Evolutionary conservation across 2,888 invertebrate genomes (phyloP).

Genomic region (Pyrrhia umbra): DNA sequence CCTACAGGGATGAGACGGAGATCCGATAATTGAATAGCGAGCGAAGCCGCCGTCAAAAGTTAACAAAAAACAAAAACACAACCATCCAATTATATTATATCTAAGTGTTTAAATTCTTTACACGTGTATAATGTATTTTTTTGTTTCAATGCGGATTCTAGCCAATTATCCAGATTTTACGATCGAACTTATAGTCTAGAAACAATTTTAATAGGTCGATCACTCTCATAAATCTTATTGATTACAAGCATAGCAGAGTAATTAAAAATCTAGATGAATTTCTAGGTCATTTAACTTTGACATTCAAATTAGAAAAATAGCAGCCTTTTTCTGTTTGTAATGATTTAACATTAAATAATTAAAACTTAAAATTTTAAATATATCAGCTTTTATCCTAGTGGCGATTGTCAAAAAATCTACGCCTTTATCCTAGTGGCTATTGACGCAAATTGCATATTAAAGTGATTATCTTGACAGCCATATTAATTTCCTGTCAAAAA

Average conservation of each 20-base stretch:
- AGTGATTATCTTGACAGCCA: no score
- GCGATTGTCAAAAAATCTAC: no score
- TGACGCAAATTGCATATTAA: no score
- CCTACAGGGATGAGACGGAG: no score
- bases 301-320: slow-evolving; percentile 7
- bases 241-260: neutral
- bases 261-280: slow-evolving; percentile 1
- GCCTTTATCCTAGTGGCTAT: no score
- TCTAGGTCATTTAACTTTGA: slow-evolving; percentile 40
- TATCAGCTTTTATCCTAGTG: neutral
- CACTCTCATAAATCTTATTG: slow-evolving; percentile 13
- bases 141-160: neutral
- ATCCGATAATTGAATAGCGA: no score
- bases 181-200: slow-evolving; percentile 3
- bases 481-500: no score
- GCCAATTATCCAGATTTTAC: neutral
- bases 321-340: neutral
- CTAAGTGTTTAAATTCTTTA: no score
- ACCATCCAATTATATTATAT: no score
- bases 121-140: neutral
- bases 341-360: no score
- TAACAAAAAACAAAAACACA: no score
- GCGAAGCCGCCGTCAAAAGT: no score
- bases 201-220: slow-evolving; percentile 10
- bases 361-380: neutral